phyloP scores from a whole-genome alignment of 1,140 invertebrate species.

The Tetramorium simillimum region DNA sequence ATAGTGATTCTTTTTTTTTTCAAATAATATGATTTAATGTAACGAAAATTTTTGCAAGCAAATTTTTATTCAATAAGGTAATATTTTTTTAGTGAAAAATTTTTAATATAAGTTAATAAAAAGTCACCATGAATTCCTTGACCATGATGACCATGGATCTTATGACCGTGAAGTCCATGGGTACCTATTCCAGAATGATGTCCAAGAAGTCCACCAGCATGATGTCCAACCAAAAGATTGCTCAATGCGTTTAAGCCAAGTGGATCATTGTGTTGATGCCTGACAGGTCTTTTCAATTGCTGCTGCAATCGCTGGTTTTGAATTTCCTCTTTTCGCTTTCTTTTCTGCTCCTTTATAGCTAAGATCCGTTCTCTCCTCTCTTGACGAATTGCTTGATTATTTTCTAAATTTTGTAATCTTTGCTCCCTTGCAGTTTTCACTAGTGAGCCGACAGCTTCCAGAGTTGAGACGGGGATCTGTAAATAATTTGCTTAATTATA shows the following conservation, averaged over 20 bases:
- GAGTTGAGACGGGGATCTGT: slow-evolving; percentile 79
- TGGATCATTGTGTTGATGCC: slow-evolving; percentile 63
- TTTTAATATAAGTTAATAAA: neutral
- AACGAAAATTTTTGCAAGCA: no score
- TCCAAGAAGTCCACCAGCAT: slow-evolving; percentile 44
- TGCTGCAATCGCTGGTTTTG: slow-evolving; percentile 69
- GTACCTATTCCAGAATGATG: slow-evolving; percentile 43
- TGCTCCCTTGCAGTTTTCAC: slow-evolving; percentile 69
- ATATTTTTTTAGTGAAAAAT: neutral
- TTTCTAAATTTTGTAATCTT: slow-evolving; percentile 46
- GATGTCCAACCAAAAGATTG: slow-evolving; percentile 67
- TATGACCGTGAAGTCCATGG: slow-evolving; percentile 26
- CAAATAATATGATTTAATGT: no score
- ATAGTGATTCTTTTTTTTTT: no score
- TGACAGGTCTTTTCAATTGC: slow-evolving; percentile 49
- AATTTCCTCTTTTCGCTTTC: slow-evolving; percentile 60
- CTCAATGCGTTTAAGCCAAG: slow-evolving; percentile 70
- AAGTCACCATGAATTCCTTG: slow-evolving; percentile 47
- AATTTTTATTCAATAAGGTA: no score
- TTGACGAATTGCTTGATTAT: slow-evolving; percentile 36
- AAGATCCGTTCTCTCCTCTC: slow-evolving; percentile 52
- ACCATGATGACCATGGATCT: slow-evolving; percentile 14
- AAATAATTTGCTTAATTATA: slow-evolving; percentile 30
- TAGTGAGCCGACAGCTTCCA: slow-evolving; percentile 75
- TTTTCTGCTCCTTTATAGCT: slow-evolving; percentile 53